Evolutionary conservation across 2,113 vertebrate genomes (phyloP), one percentile per base, ranked within the genome.

Genomic region (Hippocampus barbouri): DNA sequence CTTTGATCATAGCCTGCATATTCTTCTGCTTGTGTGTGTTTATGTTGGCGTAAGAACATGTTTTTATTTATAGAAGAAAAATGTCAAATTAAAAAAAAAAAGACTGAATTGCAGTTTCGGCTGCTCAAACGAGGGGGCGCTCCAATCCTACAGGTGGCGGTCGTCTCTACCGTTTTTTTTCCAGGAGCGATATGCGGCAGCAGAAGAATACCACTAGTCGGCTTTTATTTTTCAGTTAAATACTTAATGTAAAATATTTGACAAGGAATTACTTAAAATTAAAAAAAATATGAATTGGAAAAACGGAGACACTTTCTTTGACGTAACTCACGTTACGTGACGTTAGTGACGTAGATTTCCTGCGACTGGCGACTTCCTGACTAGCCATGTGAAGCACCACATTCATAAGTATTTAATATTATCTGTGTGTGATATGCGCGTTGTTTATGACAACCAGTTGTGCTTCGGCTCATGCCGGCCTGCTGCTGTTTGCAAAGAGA

Each of bases 371-470:
- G 1, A 47, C 62, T 8, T 47, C 23, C 38, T 47, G 47, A 8
- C 3, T 20, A 25, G 61, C 70, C 90, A 89, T 90, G 90, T 90
- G 89, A 90, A 80, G 56, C 7, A 9, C 14, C 5, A 15, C 9
- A 40, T 69, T 3, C 3, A 18, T 0, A 61, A 79, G 79, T 9
- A 61, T 25, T 51, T 23, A 45, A 1, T 66, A 51, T 18, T 18
- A 51, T 66, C 45, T 88, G 90, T 92, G 80, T 54, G 34, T 38
- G 34, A 38, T 5, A 38, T 1, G 0, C 23, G 3, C 1, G 1
- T 49, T 66, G 3, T 3, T 2, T n/a, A 0, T 49, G 20, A 18
- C 4, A 47, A 2, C 2, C 0, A 8, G 1, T 1, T 8, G 3
- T 27, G 34, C 1, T 18, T 1, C 8, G 18, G 1, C 18, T 9